Evolutionary conservation across 2,797 vertebrate species (phyloP).

Genomic region (Sebastes flavidus): DNA sequence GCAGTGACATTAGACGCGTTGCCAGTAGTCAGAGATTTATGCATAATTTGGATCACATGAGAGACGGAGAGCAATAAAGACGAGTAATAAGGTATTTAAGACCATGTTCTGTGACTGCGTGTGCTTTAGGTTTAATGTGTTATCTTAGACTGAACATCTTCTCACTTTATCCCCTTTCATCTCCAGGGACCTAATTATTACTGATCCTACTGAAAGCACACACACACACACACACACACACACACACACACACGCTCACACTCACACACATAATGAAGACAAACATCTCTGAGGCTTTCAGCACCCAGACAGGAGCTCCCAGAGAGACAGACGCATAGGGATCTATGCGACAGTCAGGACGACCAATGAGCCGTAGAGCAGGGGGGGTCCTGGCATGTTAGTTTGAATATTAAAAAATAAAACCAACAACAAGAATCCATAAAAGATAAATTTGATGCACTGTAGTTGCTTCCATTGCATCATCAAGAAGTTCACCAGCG

Average conservation of each 20-base stretch:
- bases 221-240: neutral
- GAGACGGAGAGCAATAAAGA: constrained; percentile 10
- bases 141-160: constrained; percentile 46
- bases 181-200: constrained; percentile 65
- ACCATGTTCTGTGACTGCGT: neutral
- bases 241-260: neutral
- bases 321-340: constrained; percentile 27
- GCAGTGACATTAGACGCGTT: neutral
- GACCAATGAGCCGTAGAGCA: neutral
- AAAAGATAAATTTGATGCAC: neutral
- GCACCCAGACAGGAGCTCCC: constrained; percentile 57
- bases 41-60: constrained; percentile 16
- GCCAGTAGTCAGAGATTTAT: neutral
- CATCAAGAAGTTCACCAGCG: neutral
- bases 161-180: constrained; percentile 44
- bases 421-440: neutral
- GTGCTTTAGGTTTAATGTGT: constrained; percentile 20
- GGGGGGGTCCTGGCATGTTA: neutral
- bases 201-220: constrained; percentile 33
- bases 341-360: constrained; percentile 11
- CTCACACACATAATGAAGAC: constrained; percentile 41
- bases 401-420: neutral
- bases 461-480: neutral
- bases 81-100: constrained; percentile 29
- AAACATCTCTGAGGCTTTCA: constrained; percentile 59